Evolutionary conservation across 2,797 vertebrate species (phyloP).

Genomic region (Epinephelus awoara): DNA sequence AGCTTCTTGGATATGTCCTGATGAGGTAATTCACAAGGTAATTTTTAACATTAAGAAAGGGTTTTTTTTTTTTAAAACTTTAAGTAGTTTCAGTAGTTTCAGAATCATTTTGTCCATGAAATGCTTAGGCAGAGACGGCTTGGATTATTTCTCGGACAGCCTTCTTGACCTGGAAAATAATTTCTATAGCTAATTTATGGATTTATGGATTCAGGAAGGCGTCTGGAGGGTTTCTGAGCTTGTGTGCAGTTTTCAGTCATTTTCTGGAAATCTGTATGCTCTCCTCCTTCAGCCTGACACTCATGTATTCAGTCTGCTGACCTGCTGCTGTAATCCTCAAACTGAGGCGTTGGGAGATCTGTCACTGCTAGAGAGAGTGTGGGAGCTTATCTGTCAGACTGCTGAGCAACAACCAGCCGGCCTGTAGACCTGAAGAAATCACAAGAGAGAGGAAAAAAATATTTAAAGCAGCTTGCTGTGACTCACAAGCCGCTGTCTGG

Average conservation of each 20-base stretch:
- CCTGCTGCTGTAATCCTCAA: slow-evolving; percentile 52
- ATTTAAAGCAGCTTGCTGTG: slow-evolving; percentile 15
- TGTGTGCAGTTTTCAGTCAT: no score
- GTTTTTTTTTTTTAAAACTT: no score
- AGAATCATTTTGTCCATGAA: no score
- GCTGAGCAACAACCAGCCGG: slow-evolving; percentile 44
- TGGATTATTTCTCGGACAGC: no score
- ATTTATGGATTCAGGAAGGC: no score
- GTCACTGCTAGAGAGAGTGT: slow-evolving; percentile 53
- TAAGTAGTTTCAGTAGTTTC: no score
- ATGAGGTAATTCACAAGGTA: no score
- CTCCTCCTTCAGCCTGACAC: accelerated
- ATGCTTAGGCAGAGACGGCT: no score
- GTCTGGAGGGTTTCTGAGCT: not conserved
- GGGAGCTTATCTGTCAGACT: slow-evolving; percentile 60
- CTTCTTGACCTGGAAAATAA: no score
- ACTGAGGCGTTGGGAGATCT: slow-evolving; percentile 29
- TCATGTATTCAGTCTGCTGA: not conserved
- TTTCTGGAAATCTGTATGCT: no score
- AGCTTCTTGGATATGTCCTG: not conserved
- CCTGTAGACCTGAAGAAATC: slow-evolving; percentile 33
- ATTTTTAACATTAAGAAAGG: no score
- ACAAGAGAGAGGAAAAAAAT: not conserved
- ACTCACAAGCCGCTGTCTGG: slow-evolving; percentile 37
- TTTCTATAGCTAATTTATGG: not conserved